Conservation (phyloP, 2,888 invertebrate species). For the Sinhomidia bicolor region DNA sequence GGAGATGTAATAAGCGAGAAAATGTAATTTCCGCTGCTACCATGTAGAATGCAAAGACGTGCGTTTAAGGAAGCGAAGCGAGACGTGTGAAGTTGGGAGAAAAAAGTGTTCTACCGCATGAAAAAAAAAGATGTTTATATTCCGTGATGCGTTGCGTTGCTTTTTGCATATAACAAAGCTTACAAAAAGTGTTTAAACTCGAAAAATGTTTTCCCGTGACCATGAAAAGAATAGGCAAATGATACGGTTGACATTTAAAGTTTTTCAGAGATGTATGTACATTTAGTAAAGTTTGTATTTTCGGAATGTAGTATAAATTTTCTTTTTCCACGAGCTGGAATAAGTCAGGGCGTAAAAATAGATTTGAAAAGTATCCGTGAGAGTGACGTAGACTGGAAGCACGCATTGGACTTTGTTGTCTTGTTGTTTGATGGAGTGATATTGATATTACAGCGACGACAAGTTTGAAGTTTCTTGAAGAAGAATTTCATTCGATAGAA, state of each 20-base stretch:
- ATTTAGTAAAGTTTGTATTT: background rate
- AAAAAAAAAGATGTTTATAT: background rate
- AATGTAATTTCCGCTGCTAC: constrained; percentile 68
- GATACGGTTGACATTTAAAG: background rate
- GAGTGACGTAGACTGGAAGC: no score
- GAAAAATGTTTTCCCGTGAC: background rate
- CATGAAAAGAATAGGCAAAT: constrained; percentile 10
- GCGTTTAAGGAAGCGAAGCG: background rate
- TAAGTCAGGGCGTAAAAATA: no score
- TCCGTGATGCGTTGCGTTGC: background rate
- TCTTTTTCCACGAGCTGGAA: no score
- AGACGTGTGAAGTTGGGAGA: constrained; percentile 6
- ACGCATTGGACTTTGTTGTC: no score
- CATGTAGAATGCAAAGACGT: constrained; percentile 33
- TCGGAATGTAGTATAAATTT: no score
- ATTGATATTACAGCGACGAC: no score
- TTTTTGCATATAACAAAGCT: background rate
- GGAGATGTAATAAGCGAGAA: constrained; percentile 56
- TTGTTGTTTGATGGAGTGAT: no score
- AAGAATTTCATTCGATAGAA: no score
- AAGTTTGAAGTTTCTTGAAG: no score
- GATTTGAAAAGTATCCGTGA: no score
- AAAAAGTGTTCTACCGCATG: background rate
- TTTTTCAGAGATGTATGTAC: no score
- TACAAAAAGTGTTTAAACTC: background rate